These are phyloP conservation scores for Malurus alboscapulatus DNA, from an alignment of 2,113 vertebrate genomes.

Conservation along the genomic window DNA sequence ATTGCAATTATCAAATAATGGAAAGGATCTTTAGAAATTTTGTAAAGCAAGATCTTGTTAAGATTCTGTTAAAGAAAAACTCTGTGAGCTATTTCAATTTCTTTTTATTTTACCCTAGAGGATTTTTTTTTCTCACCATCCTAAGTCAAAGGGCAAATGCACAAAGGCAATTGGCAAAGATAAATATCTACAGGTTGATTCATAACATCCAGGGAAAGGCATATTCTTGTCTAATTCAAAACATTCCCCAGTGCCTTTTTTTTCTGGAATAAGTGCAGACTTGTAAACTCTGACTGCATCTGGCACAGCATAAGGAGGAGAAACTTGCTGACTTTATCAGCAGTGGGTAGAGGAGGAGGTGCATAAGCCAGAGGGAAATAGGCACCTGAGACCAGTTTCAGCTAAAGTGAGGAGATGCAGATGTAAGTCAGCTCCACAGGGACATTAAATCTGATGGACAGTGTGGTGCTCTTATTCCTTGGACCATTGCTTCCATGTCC, in stretches of 20 bases:
- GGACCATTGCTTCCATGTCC: not conserved
- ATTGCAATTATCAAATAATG: constrained; percentile 37
- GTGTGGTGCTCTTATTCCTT: not conserved
- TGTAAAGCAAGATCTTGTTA: constrained; percentile 24
- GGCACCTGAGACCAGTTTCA: not conserved
- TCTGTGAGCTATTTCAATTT: not conserved
- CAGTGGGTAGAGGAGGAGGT: not conserved
- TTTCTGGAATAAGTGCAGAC: not conserved
- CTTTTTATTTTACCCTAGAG: not conserved
- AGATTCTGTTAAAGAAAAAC: not conserved
- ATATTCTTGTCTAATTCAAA: not conserved
- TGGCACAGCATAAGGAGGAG: not conserved
- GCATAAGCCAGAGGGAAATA: not conserved
- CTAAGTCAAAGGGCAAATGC: not conserved
- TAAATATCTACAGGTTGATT: not conserved
- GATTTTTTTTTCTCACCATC: not conserved
- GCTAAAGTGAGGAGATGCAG: not conserved
- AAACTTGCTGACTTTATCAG: not conserved
- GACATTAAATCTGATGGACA: not conserved
- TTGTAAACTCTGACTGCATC: not conserved
- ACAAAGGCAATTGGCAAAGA: not conserved
- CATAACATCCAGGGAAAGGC: not conserved
- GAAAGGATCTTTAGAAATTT: constrained; percentile 15
- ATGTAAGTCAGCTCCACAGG: not conserved
- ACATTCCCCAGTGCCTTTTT: not conserved